A percentile compares a stretch with the other conserved stretches of the same genome.
phyloP scores from a whole-genome alignment of 2,888 invertebrate species.

The Drosophila kuntzei region DNA sequence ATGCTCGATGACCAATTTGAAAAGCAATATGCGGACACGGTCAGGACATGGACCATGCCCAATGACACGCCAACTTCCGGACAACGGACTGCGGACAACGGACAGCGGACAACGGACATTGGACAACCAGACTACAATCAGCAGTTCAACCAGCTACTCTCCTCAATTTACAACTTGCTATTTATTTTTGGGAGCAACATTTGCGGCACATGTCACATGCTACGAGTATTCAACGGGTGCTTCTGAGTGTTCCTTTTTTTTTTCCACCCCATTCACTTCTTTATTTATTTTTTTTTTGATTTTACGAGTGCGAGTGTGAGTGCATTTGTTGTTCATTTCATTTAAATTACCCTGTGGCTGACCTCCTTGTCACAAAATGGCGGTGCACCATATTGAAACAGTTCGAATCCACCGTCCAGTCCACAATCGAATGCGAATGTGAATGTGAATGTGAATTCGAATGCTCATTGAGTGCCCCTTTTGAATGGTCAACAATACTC shows the following conservation, averaged over 20 bases:
- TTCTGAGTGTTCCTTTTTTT: constrained; percentile 44
- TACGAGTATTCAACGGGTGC: constrained; percentile 39
- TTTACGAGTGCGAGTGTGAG: constrained; percentile 55
- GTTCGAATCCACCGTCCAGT: constrained; percentile 48
- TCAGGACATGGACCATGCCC: constrained; percentile 2
- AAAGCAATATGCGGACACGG: constrained; percentile 66
- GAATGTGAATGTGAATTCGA: constrained; percentile 7
- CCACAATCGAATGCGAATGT: constrained; percentile 59
- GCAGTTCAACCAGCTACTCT: constrained; percentile 52
- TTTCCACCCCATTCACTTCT: not conserved
- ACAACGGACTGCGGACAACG: not conserved
- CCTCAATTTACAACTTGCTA: constrained; percentile 73
- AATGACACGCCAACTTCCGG: constrained; percentile 8
- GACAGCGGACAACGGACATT: not conserved
- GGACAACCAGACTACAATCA: constrained; percentile 37
- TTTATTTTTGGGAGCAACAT: constrained; percentile 70
- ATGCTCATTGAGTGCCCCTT: constrained; percentile 61
- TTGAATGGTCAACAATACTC: constrained; percentile 41
- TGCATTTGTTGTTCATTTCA: constrained; percentile 80
- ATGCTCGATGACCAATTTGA: constrained; percentile 75
- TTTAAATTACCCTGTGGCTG: constrained; percentile 80
- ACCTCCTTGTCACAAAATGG: constrained; percentile 75
- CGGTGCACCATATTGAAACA: constrained; percentile 73
- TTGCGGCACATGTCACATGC: constrained; percentile 74
- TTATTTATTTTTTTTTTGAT: constrained; percentile 22